phyloP scores from a whole-genome alignment of 2,888 invertebrate genomes.

The Lucinisca nassula region DNA sequence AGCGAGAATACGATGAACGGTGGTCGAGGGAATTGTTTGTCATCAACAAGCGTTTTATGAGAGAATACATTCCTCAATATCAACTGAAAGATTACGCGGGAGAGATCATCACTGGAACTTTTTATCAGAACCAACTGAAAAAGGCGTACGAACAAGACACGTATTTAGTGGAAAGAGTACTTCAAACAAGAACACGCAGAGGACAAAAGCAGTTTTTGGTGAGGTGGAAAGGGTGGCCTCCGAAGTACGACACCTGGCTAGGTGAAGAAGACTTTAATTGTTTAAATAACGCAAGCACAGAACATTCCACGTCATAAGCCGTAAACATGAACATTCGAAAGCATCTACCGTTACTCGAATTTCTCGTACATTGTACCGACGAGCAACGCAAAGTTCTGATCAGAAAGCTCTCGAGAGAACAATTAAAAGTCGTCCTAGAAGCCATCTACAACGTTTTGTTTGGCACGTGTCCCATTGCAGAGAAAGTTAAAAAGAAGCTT shows the following conservation, averaged over 20 bases:
- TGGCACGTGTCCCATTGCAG: slow-evolving; percentile 40
- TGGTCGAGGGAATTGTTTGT: slow-evolving; percentile 53
- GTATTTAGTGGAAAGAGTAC: slow-evolving; percentile 48
- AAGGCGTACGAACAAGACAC: slow-evolving; percentile 46
- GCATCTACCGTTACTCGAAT: slow-evolving; percentile 34
- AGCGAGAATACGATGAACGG: slow-evolving; percentile 52
- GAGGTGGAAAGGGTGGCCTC: slow-evolving; percentile 48
- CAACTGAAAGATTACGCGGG: slow-evolving; percentile 19
- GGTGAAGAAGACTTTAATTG: slow-evolving; percentile 33
- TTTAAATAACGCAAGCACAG: background rate
- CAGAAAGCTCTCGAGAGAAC: slow-evolving; percentile 21
- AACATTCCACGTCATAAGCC: background rate
- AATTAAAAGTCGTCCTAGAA: slow-evolving; percentile 46
- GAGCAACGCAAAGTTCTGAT: slow-evolving; percentile 33
- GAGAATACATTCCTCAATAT: slow-evolving; percentile 42
- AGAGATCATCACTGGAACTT: slow-evolving; percentile 34
- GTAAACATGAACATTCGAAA: slow-evolving; percentile 24
- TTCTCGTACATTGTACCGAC: slow-evolving; percentile 26
- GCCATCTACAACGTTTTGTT: slow-evolving; percentile 60
- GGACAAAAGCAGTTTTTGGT: slow-evolving; percentile 22
- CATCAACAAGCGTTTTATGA: slow-evolving; percentile 42
- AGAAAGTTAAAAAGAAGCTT: slow-evolving; percentile 51
- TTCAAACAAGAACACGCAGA: slow-evolving; percentile 14
- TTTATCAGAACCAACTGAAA: slow-evolving; percentile 57
- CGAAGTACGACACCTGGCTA: slow-evolving; percentile 50